Base-by-base conservation (phyloP, 2,888 invertebrate species). In the Gastracanthus pulcherrimus region DNA sequence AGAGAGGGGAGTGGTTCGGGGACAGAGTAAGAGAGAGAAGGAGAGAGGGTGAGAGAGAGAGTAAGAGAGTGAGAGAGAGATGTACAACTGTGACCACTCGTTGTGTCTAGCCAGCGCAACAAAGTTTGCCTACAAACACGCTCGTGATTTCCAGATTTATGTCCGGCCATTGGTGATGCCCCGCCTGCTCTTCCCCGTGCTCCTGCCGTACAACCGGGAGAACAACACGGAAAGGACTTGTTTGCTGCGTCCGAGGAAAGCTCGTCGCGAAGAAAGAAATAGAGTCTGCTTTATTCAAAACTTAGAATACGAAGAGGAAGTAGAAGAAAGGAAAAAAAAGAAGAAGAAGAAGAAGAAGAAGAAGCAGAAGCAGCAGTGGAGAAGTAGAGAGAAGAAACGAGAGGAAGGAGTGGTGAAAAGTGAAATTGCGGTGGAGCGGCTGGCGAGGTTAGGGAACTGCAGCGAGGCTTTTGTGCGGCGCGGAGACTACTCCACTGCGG, bases 391-490 rank as follows among this genome's bases (percentile, higher is more conserved):
- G 66, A 38, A 38, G 67, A 29, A 55, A 38, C 26, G 51, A 36
- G 41, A 38, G 64, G 64, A 41, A 58, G 55, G 19, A 41, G 60
- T 1, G n/a, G 26, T 13, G 48, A 55, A 26, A 48, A 45, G 48
- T 51, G 41, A 38, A 75, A 64, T 36, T 48, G 48, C 48, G 45
- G 34, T 34, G 62, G 51, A 51, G 34, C 26, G 48, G 19, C 31
- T 29, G n/a, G 29, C 34, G 62, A 62, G 16, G n/a, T n/a, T 26
- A 13, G 34, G 23, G 45, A 75, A n/a, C n/a, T n/a, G n/a, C 23
- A 66, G 19, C 55, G 51, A 55, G 19, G 45, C 78, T 78, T 78
- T 78, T 78, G 78, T 78, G 64, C 55, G 1, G 64, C 51, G 26
- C 58, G 71, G 19, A 72, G 19, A 69, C 48, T 19, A 26, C 62